Conservation (phyloP, 2,797 vertebrate species). For the Loriculus beryllinus region DNA sequence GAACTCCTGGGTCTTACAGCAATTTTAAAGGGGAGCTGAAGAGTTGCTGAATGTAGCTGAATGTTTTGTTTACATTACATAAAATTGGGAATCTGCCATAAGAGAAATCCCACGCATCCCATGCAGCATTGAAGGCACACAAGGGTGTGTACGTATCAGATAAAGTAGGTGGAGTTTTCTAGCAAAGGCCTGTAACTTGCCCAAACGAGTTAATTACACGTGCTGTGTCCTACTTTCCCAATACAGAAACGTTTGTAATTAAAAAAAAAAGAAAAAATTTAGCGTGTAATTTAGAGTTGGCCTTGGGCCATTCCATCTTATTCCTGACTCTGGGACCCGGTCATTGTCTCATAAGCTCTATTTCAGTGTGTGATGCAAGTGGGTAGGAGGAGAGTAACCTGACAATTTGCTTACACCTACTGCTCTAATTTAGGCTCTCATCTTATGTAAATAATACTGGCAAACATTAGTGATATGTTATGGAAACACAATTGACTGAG, state of each 20-base stretch:
- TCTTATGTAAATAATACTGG: conserved; percentile 39
- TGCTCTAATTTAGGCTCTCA: conserved; percentile 42
- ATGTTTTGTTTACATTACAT: conserved; percentile 36
- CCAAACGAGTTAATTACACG: conserved; percentile 43
- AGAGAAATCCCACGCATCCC: conserved; percentile 59
- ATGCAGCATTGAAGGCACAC: conserved; percentile 13
- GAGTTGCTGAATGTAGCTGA: neutral
- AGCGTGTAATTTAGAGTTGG: conserved; percentile 19
- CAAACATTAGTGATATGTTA: neutral
- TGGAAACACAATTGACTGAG: neutral
- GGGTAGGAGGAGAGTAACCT: neutral
- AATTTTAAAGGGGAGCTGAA: conserved; percentile 4
- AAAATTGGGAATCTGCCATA: conserved; percentile 41
- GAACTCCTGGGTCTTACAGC: conserved; percentile 8
- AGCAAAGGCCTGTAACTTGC: conserved; percentile 33
- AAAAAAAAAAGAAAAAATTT: conserved; percentile 35
- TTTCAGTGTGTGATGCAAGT: neutral
- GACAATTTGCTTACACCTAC: conserved; percentile 15
- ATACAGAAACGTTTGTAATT: conserved; percentile 47
- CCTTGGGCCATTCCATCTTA: neutral
- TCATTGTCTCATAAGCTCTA: neutral
- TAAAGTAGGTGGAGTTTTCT: conserved; percentile 46
- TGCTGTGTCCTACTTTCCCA: conserved; percentile 56
- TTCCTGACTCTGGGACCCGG: conserved; percentile 28
- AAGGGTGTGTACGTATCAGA: conserved; percentile 34